Conservation (phyloP, 2,113 vertebrate genomes). For the Bos indicus region DNA sequence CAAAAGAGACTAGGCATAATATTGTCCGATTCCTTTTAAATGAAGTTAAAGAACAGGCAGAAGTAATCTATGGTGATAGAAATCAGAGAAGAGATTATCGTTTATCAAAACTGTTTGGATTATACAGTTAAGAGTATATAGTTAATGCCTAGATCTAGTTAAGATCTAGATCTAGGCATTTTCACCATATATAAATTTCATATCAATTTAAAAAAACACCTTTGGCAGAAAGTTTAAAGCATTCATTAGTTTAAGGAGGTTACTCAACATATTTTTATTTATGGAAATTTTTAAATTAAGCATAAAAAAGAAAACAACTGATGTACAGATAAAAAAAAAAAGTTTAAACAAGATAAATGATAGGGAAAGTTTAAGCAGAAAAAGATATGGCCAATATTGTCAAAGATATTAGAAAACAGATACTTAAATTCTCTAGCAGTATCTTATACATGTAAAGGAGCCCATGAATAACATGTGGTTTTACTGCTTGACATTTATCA, state of each 20-base stretch:
- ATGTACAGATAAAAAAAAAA: background rate
- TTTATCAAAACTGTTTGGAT: background rate
- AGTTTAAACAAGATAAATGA: background rate
- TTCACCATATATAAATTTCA: background rate
- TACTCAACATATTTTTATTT: background rate
- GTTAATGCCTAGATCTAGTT: background rate
- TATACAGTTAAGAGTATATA: background rate
- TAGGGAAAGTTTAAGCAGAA: background rate
- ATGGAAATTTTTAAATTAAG: background rate
- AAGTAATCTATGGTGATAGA: background rate
- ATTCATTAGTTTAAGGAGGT: background rate
- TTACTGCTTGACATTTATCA: background rate
- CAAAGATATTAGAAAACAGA: slow-evolving; percentile 5
- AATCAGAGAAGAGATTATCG: background rate
- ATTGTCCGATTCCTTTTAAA: background rate
- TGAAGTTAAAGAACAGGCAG: background rate
- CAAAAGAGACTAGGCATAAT: background rate
- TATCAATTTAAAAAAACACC: background rate
- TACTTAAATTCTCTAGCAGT: background rate
- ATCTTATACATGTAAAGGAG: background rate
- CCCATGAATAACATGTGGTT: background rate
- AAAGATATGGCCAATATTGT: background rate
- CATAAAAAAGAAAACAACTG: background rate
- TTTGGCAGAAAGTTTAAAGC: background rate
- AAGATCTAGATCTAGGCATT: background rate